Conservation (phyloP, 2,888 invertebrate species). For the Cephus sareptanus region DNA sequence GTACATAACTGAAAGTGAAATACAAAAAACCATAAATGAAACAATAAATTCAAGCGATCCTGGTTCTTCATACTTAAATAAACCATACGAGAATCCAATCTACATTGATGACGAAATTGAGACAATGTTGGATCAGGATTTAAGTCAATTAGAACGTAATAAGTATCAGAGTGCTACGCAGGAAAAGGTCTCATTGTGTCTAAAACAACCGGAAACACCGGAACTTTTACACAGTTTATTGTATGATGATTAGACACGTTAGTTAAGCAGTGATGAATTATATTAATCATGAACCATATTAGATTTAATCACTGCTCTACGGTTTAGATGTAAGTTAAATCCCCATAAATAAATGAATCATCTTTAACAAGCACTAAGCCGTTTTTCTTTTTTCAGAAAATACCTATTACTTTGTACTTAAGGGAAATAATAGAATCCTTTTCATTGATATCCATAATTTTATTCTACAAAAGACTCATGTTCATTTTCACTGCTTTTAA, state of each 20-base stretch:
- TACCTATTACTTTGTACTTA: neutral
- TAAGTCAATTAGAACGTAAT: constrained; percentile 47
- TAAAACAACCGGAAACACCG: constrained; percentile 60
- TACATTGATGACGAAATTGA: constrained; percentile 59
- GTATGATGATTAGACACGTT: constrained; percentile 40
- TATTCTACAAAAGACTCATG: neutral
- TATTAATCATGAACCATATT: neutral
- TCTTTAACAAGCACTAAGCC: neutral
- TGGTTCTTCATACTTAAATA: constrained; percentile 47
- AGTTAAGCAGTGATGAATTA: neutral
- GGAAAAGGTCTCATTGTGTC: constrained; percentile 50
- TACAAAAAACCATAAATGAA: constrained; percentile 59
- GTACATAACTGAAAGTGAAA: constrained; percentile 56
- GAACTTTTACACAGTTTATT: constrained; percentile 57
- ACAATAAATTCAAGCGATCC: constrained; percentile 56
- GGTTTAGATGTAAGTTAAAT: neutral
- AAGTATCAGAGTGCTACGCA: constrained; percentile 38
- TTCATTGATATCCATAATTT: neutral
- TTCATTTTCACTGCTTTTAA: neutral
- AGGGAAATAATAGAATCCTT: neutral
- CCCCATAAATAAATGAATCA: neutral
- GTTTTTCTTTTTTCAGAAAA: neutral
- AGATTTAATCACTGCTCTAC: neutral
- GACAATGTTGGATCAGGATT: constrained; percentile 54
- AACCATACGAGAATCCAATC: constrained; percentile 53